A percentile compares a stretch with the other conserved stretches of the same genome.
Conservation (phyloP, 35 echinoderm and acorn worm genomes). For the Apostichopus parvimensis region DNA sequence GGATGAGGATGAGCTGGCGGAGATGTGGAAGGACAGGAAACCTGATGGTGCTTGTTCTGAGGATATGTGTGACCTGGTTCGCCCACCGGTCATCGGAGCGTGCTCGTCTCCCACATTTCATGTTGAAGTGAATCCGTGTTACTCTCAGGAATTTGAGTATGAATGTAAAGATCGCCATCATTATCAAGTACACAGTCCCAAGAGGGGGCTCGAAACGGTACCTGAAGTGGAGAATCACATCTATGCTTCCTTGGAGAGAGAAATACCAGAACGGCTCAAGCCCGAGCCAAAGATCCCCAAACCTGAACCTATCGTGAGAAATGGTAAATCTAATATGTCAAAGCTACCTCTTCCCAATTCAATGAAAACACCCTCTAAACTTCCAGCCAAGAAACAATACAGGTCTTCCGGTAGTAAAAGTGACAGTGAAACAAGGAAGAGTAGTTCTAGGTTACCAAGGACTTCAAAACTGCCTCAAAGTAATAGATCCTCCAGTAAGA, state of each 20-base stretch:
- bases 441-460: slow-evolving; percentile 76
- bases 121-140: slow-evolving; percentile 90
- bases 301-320: background rate
- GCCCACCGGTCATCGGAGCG: slow-evolving; percentile 91
- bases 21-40: slow-evolving; percentile 75
- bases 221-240: slow-evolving; percentile 61
- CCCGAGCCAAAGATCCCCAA: slow-evolving; percentile 5
- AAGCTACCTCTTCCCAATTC: slow-evolving; percentile 53
- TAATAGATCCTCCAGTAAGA: background rate
- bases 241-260: slow-evolving; percentile 39
- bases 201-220: slow-evolving; percentile 35
- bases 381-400: slow-evolving; percentile 40
- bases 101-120: slow-evolving; percentile 95
- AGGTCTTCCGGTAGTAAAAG: slow-evolving; percentile 60
- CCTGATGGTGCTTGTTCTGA: slow-evolving; percentile 90
- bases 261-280: slow-evolving; percentile 21
- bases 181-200: slow-evolving; percentile 33
- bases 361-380: slow-evolving; percentile 40
- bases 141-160: slow-evolving; percentile 93
- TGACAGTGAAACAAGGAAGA: slow-evolving; percentile 74
- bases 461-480: slow-evolving; percentile 78
- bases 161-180: slow-evolving; percentile 28
- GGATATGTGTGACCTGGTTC: slow-evolving; percentile 71
- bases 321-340: slow-evolving; percentile 11
- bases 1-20: slow-evolving; percentile 34